phyloP scores from a whole-genome alignment of 2,113 vertebrate genomes.

The Glaucidium brasilianum region DNA sequence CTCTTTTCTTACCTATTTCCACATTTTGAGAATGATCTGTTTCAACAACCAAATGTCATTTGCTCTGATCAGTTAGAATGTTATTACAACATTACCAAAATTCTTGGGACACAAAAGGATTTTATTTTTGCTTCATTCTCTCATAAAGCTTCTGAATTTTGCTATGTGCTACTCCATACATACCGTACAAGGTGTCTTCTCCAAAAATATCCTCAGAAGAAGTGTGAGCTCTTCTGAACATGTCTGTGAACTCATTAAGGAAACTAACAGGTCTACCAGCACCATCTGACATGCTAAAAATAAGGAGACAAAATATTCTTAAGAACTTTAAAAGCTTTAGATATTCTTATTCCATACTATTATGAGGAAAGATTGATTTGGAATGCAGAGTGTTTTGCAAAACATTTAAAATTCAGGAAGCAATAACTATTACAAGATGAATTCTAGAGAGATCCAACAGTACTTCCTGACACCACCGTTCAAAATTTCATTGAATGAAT shows the following conservation, averaged over 20 bases:
- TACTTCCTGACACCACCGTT: background rate
- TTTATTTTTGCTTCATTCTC: background rate
- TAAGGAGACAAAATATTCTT: background rate
- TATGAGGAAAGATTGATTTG: background rate
- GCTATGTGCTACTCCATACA: constrained; percentile 32
- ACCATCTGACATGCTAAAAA: constrained; percentile 86
- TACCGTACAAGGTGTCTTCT: constrained; percentile 91
- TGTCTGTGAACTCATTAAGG: constrained; percentile 88
- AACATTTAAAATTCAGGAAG: background rate
- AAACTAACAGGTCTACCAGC: constrained; percentile 89
- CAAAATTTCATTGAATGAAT: background rate
- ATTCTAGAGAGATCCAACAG: background rate
- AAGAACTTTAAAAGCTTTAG: background rate
- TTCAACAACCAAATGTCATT: background rate
- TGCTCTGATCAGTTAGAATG: background rate
- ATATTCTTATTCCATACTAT: background rate
- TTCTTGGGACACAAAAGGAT: background rate
- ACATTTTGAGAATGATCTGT: background rate
- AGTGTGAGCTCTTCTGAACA: constrained; percentile 90
- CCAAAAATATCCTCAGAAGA: constrained; percentile 90
- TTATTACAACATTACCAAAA: background rate
- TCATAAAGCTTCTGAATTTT: background rate
- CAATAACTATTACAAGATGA: background rate
- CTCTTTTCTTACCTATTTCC: background rate
- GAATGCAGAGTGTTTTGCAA: background rate